These are phyloP conservation scores for Patagioenas fasciata DNA, from an alignment of 2,113 vertebrate species.

Conservation along the genomic window DNA sequence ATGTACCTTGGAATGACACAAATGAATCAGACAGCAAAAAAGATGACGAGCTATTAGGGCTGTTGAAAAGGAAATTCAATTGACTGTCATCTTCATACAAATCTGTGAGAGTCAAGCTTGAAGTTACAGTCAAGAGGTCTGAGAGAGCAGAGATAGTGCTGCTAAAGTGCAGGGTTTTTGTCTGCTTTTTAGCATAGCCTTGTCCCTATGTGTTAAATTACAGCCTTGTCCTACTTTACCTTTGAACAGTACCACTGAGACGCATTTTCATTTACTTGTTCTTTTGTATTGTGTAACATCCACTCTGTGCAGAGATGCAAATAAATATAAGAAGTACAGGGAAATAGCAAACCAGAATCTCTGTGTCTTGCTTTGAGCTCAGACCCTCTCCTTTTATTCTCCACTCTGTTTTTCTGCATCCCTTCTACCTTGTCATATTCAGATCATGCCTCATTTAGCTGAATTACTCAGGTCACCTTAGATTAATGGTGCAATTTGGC, in stretches of 20 bases:
- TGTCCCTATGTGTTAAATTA: neutral
- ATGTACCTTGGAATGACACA: neutral
- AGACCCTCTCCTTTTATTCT: neutral
- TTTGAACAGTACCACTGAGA: neutral
- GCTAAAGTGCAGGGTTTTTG: neutral
- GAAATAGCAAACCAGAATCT: neutral
- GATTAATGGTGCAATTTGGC: conserved; percentile 56
- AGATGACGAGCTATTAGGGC: conserved; percentile 13
- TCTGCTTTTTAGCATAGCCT: conserved; percentile 4
- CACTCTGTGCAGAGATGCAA: conserved; percentile 20
- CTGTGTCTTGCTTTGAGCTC: neutral
- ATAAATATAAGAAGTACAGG: conserved; percentile 16
- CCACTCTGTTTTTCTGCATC: neutral
- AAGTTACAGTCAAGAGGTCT: conserved; percentile 13
- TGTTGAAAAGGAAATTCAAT: conserved; percentile 58
- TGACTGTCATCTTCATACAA: conserved; percentile 46
- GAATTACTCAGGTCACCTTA: conserved; percentile 57
- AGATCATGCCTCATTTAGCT: conserved; percentile 52
- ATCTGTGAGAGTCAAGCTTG: conserved; percentile 25
- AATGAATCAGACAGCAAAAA: conserved; percentile 39
- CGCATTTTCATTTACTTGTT: conserved; percentile 11
- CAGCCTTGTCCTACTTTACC: conserved; percentile 8
- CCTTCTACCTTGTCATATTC: conserved; percentile 29
- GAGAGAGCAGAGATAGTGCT: neutral
- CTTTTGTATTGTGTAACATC: neutral